Evolutionary conservation across 2,113 vertebrate genomes (phyloP), one percentile per base, ranked within the genome.

Genomic region (Puma concolor): DNA sequence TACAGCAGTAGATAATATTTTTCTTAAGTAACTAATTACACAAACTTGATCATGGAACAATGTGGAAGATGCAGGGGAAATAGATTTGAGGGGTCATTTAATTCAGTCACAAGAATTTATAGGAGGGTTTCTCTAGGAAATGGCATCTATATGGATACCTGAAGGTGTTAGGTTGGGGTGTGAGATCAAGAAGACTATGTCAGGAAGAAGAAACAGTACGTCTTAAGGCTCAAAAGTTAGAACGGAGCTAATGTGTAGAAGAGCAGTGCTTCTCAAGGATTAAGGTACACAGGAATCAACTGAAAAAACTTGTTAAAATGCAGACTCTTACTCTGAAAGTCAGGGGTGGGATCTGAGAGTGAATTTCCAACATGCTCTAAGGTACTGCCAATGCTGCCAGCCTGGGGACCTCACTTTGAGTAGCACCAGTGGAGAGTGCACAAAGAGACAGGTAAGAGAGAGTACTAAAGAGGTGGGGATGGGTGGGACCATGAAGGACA

Each of bases 21-120:
- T 67, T 92, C 69, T 91, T 92, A 88, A 83, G 67, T 87, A 92
- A 67, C 10, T 52, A 83, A 90, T 90, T 94, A 80, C 38, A 41
- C 77, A 91, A 50, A 83, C 3, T 38, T 94, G 27, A 64, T 77
- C 69, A 63, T 79, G 13, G 23, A 74, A 74, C 69, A 88, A 50
- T 17, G 36, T 91, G 31, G 25, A 93, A 91, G 48, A 6, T 91
- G 4, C 1, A 57, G 67, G 66, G 38, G 36, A 91, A 36, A 2
- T 57, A 64, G 4, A 23, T 74, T 74, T 57, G 25, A 50, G 27
- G 50, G 21, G 25, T 60, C 60, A 25, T 9, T 81, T 81, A 86
- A 36, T 7, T 85, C 16, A 80, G 41, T 57, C 4, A 64, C 64
- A 33, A 82, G 50, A 69, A 15, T 77, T 94, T 84, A 16, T 3